Evolutionary conservation across 2,113 vertebrate genomes (phyloP).

Genomic region (Siniperca knerii): DNA sequence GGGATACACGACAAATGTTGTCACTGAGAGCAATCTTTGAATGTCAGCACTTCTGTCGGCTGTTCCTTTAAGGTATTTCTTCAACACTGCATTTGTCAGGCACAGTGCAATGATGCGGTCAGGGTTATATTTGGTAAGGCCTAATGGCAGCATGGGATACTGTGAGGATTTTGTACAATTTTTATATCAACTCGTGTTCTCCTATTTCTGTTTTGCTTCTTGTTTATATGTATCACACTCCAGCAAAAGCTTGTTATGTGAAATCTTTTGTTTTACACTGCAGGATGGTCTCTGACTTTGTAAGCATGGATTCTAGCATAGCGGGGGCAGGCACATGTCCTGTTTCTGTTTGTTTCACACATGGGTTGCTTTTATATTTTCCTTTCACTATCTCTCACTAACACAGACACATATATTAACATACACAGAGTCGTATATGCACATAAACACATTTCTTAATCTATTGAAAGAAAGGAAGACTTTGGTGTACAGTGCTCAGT

Average conservation of each 20-base stretch:
- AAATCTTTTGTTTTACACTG: conserved; percentile 39
- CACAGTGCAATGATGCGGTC: conserved; percentile 5
- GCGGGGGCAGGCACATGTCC: conserved; percentile 34
- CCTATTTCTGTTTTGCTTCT: conserved; percentile 2
- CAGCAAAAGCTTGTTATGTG: conserved; percentile 18
- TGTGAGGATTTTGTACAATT: neutral
- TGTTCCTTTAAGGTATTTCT: conserved; percentile 61
- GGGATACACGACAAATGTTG: conserved; percentile 60
- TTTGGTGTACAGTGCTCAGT: conserved; percentile 16
- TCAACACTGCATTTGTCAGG: conserved; percentile 31
- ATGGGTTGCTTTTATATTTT: conserved; percentile 57
- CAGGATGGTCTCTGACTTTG: conserved; percentile 24
- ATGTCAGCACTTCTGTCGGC: conserved; percentile 50
- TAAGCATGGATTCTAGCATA: neutral
- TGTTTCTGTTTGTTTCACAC: conserved; percentile 64
- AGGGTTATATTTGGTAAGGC: conserved; percentile 32
- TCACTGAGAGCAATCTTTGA: conserved; percentile 62
- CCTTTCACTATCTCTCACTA: conserved; percentile 25
- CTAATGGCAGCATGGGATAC: conserved; percentile 11
- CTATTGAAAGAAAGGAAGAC: conserved; percentile 35
- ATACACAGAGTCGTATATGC: neutral
- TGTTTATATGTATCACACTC: conserved; percentile 19
- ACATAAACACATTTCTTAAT: conserved; percentile 47
- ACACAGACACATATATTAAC: conserved; percentile 28
- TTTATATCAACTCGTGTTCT: conserved; percentile 6